A percentile compares a stretch with the other conserved stretches of the same genome.
Evolutionary conservation across 2,888 invertebrate genomes (phyloP).

Genomic region (Amiota mariae): DNA sequence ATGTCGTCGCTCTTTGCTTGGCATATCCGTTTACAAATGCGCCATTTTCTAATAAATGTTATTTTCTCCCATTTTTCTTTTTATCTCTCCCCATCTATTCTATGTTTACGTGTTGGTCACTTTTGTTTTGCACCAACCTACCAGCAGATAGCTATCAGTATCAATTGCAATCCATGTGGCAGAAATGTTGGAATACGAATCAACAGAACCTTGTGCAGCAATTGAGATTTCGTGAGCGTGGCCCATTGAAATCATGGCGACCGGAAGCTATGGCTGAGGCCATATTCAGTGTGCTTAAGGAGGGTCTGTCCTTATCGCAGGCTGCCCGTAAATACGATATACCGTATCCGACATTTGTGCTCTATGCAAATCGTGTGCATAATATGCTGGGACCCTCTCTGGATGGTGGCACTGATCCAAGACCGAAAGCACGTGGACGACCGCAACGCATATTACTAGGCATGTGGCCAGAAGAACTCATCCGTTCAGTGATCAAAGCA

Average conservation of each 20-base stretch:
- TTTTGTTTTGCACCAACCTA: constrained; percentile 30
- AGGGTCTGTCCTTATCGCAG: constrained; percentile 90
- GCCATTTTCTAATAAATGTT: constrained; percentile 17
- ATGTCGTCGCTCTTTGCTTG: not conserved
- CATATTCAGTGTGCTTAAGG: constrained; percentile 92
- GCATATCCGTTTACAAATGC: constrained; percentile 24
- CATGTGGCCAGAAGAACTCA: constrained; percentile 95
- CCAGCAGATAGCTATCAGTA: constrained; percentile 93
- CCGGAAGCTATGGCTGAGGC: constrained; percentile 97
- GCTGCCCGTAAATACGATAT: constrained; percentile 95
- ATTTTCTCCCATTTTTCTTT: not conserved
- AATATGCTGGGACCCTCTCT: constrained; percentile 94
- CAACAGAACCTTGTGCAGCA: constrained; percentile 91
- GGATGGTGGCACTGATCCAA: constrained; percentile 91
- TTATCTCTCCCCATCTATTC: not conserved
- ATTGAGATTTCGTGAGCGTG: constrained; percentile 91
- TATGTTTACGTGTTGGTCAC: not conserved
- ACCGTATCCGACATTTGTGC: constrained; percentile 93
- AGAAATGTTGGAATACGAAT: constrained; percentile 95
- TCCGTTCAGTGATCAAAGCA: constrained; percentile 91
- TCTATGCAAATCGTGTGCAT: constrained; percentile 93
- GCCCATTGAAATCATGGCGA: constrained; percentile 93
- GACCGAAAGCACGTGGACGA: constrained; percentile 92
- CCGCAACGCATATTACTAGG: constrained; percentile 93
- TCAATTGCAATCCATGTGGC: constrained; percentile 96